phyloP scores from a whole-genome alignment of 2,888 invertebrate genomes.

The Brachyptera putata region DNA sequence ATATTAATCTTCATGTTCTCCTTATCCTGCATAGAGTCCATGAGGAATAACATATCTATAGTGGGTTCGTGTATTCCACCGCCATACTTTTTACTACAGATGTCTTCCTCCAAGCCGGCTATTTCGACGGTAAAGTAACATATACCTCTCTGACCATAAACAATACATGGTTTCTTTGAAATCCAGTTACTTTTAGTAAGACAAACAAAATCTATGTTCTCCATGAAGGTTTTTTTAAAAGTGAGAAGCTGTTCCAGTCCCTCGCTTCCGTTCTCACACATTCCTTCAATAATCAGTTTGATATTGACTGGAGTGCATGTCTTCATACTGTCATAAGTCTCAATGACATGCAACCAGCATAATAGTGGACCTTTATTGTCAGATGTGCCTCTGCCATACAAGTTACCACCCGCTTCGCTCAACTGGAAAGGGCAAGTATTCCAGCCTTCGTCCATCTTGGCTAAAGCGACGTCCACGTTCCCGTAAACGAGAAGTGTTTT shows the following conservation, averaged over 20 bases:
- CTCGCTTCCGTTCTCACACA: background rate
- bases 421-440: background rate
- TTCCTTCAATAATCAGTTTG: constrained; percentile 1
- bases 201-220: background rate
- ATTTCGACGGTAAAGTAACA: background rate
- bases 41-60: background rate
- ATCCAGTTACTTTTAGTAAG: constrained; percentile 6
- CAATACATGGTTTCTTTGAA: constrained; percentile 5
- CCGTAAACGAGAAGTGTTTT: constrained; percentile 10
- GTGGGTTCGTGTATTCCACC: constrained; percentile 3
- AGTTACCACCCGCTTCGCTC: background rate
- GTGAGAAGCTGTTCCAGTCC: background rate
- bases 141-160: constrained; percentile 7
- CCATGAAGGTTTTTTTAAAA: background rate
- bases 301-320: background rate
- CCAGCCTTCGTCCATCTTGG: constrained; percentile 5
- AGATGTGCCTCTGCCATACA: background rate
- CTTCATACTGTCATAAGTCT: background rate
- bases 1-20: background rate
- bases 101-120: background rate
- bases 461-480: constrained; percentile 3
- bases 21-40: constrained; percentile 5
- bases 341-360: constrained; percentile 5
- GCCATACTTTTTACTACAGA: constrained; percentile 10
- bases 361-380: background rate